These are phyloP conservation scores for Drosophila peninsularis DNA, from an alignment of 2,888 invertebrate genomes.

Conservation along the genomic window DNA sequence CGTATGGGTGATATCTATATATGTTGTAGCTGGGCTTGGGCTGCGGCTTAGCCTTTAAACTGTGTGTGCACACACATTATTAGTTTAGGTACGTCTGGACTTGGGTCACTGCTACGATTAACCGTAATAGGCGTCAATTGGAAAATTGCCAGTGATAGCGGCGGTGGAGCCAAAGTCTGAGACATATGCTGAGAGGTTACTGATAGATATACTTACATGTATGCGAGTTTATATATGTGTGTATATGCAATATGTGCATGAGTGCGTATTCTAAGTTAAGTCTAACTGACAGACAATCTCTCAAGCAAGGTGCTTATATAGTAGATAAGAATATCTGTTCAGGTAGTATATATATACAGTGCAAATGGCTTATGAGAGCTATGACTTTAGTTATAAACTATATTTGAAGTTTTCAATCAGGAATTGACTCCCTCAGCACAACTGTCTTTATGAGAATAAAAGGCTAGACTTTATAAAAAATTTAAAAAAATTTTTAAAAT, in stretches of 20 bases:
- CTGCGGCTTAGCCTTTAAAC: slow-evolving; percentile 78
- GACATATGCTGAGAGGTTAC: slow-evolving; percentile 22
- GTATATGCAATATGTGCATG: background rate
- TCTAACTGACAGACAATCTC: slow-evolving; percentile 1
- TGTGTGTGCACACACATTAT: slow-evolving; percentile 65
- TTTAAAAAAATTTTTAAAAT: background rate
- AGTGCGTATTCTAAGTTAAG: background rate
- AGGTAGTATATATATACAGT: background rate
- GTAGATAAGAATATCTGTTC: background rate
- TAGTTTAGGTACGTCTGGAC: slow-evolving; percentile 79
- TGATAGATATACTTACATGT: background rate
- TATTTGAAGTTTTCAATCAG: too few relatives aligned
- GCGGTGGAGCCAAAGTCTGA: slow-evolving; percentile 25
- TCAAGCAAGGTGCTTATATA: background rate
- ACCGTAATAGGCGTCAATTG: slow-evolving; percentile 79
- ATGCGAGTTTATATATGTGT: background rate
- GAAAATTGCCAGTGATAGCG: slow-evolving; percentile 74
- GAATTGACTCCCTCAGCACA: too few relatives aligned
- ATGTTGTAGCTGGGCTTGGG: slow-evolving; percentile 13
- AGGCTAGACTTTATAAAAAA: too few relatives aligned
- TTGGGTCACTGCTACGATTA: slow-evolving; percentile 80
- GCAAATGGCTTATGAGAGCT: too few relatives aligned
- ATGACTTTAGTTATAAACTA: too few relatives aligned
- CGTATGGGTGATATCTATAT: slow-evolving; percentile 16
- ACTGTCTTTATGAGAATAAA: too few relatives aligned